These are phyloP conservation scores for Pogonocherus hispidulus DNA, from an alignment of 2,888 invertebrate genomes.

Conservation along the genomic window DNA sequence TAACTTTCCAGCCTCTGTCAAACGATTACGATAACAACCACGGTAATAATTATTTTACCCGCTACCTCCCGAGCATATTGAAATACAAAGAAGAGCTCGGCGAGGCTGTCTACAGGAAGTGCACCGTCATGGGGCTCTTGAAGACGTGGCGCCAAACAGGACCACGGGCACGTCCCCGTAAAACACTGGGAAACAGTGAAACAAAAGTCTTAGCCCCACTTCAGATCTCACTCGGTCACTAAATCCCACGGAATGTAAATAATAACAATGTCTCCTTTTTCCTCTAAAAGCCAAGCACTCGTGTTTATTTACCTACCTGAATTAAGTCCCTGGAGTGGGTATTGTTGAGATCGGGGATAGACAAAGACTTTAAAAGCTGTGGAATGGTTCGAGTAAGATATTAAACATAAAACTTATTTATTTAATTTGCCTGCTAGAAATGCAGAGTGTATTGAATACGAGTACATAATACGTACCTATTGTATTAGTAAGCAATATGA, in stretches of 20 bases:
- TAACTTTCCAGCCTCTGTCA: not conserved
- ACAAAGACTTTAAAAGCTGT: not conserved
- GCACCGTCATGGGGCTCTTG: constrained; percentile 49
- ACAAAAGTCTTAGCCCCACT: constrained; percentile 32
- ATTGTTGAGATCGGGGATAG: constrained; percentile 3
- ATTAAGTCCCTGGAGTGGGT: constrained; percentile 16
- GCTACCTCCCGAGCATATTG: constrained; percentile 30
- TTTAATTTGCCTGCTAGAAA: not conserved
- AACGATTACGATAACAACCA: not conserved
- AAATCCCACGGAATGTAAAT: constrained; percentile 36
- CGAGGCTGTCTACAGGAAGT: constrained; percentile 35
- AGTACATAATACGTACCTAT: too few relatives aligned
- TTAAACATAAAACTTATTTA: not conserved
- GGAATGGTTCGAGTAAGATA: not conserved
- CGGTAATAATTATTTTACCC: constrained; percentile 16
- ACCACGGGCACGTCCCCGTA: constrained; percentile 41
- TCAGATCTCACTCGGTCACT: constrained; percentile 18
- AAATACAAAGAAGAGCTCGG: constrained; percentile 28
- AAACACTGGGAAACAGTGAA: constrained; percentile 46
- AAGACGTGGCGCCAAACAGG: constrained; percentile 49
- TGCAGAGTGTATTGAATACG: too few relatives aligned
- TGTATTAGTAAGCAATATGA: too few relatives aligned
- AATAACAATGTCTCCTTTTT: constrained; percentile 27
- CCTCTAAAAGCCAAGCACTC: constrained; percentile 20
- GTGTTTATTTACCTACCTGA: constrained; percentile 26